These are phyloP conservation scores for Phalera bucephala DNA, from an alignment of 2,888 invertebrate genomes.

Conservation along the genomic window DNA sequence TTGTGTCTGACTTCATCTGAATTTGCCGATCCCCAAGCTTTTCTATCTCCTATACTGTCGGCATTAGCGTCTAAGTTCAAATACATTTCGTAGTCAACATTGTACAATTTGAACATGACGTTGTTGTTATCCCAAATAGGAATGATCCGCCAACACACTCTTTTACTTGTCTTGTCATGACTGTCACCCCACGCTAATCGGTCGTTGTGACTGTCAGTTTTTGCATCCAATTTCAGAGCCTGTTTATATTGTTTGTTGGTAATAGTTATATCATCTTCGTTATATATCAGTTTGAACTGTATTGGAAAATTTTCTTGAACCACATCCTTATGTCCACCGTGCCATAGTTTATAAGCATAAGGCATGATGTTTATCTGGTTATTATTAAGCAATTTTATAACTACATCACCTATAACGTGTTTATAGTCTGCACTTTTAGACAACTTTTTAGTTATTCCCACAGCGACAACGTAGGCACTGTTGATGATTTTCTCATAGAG, in stretches of 20 bases:
- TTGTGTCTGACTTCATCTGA: conserved; percentile 1
- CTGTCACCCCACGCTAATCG: not conserved
- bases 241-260: not conserved
- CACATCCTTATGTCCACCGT: not conserved
- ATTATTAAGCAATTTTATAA: not conserved
- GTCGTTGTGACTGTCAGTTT: not conserved
- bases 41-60: conserved; percentile 1
- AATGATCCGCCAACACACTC: not conserved
- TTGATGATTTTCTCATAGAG: not conserved
- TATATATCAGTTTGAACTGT: not conserved
- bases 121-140: conserved; percentile 1
- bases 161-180: not conserved
- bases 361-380: not conserved
- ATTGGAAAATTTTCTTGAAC: not conserved
- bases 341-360: conserved; percentile 1
- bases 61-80: not conserved
- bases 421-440: not conserved
- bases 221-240: conserved; percentile 1
- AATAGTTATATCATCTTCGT: not conserved
- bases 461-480: not conserved
- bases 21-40: not conserved
- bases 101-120: not conserved
- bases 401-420: not conserved
- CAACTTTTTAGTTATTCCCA: not conserved
- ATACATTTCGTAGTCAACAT: not conserved